phyloP scores from a whole-genome alignment of 2,113 vertebrate genomes.

The Podocnemis expansa region DNA sequence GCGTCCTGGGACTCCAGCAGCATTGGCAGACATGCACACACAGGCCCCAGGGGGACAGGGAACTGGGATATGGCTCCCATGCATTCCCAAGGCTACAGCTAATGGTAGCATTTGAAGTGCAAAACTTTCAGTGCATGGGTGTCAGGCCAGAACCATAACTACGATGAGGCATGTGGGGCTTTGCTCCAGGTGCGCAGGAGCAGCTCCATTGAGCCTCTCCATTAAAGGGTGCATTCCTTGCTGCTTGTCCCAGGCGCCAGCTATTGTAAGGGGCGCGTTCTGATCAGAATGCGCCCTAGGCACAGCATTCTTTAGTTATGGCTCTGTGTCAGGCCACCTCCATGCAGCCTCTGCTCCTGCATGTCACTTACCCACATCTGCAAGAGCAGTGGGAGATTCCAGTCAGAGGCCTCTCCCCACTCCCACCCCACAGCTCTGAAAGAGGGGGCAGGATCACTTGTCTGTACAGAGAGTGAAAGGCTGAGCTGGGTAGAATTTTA shows the following conservation, averaged over 20 bases:
- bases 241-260: too few relatives aligned
- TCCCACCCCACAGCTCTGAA: background rate
- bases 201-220: too few relatives aligned
- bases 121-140: background rate
- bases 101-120: background rate
- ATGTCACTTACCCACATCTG: too few relatives aligned
- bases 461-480: background rate
- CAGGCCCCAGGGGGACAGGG: background rate
- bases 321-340: background rate
- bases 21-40: background rate
- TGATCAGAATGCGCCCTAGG: too few relatives aligned
- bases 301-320: too few relatives aligned
- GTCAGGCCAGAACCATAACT: too few relatives aligned
- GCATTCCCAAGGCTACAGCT: background rate
- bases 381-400: background rate
- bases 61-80: background rate
- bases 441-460: fast-evolving
- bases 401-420: background rate
- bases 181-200: too few relatives aligned
- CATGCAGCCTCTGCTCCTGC: background rate
- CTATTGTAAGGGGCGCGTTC: too few relatives aligned
- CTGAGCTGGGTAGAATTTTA: background rate
- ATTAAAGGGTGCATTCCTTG: too few relatives aligned
- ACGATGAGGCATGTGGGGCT: too few relatives aligned
- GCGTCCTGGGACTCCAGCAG: background rate